phyloP scores from a whole-genome alignment of 2,797 vertebrate genomes.

The Enteromius fasciolatus region DNA sequence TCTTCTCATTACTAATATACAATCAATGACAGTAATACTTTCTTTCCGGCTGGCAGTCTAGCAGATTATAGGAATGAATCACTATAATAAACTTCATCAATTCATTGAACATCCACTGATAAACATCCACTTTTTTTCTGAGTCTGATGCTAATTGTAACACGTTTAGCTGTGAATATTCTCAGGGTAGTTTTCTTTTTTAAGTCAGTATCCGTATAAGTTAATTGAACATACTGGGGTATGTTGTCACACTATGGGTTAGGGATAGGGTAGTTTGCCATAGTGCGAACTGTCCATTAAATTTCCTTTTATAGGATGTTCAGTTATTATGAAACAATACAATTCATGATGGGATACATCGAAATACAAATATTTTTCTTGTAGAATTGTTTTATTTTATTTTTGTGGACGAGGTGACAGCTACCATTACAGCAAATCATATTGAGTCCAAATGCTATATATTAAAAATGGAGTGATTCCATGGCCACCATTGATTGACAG shows the following conservation, averaged over 20 bases:
- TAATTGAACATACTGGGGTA: not conserved
- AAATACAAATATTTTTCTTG: not conserved
- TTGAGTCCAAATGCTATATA: not conserved
- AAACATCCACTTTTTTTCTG: not conserved
- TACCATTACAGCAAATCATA: not conserved
- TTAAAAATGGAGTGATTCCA: not conserved
- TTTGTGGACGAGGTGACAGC: not conserved
- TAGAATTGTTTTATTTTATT: not conserved
- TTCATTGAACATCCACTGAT: slow-evolving; percentile 13
- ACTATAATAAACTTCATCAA: slow-evolving; percentile 22
- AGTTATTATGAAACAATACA: not conserved
- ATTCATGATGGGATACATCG: not conserved
- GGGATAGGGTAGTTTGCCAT: not conserved
- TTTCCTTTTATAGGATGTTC: not conserved
- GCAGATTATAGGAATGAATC: slow-evolving; percentile 14
- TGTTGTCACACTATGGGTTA: not conserved
- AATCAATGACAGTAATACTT: slow-evolving; percentile 30
- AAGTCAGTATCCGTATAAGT: not conserved
- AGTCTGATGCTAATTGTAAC: not conserved
- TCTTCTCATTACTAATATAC: slow-evolving; percentile 40
- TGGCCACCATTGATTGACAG: not conserved
- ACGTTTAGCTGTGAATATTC: not conserved
- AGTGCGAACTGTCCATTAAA: not conserved
- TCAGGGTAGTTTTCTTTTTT: not conserved
- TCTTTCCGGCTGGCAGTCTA: slow-evolving; percentile 2